These are phyloP conservation scores for Hylyphantes graminicola DNA, from an alignment of 1,140 invertebrate genomes.

Conservation along the genomic window DNA sequence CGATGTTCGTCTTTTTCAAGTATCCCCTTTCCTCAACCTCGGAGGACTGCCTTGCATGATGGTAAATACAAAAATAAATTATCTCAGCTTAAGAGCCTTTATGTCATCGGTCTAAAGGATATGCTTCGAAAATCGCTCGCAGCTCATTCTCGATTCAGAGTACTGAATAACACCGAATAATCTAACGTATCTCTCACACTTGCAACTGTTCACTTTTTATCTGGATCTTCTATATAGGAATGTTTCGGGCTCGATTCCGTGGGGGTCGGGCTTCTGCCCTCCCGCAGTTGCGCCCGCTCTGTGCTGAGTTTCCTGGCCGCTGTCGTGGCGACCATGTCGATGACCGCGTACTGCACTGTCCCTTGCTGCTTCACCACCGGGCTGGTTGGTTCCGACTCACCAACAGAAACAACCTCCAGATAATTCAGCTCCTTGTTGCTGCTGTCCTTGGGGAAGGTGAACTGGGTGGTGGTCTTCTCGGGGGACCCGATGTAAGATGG, in stretches of 20 bases:
- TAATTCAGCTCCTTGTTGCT: conserved; percentile 58
- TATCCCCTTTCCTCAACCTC: too few relatives aligned
- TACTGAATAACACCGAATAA: too few relatives aligned
- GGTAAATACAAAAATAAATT: too few relatives aligned
- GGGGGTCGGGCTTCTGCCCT: conserved; percentile 48
- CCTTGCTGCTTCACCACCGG: conserved; percentile 46
- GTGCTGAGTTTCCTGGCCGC: conserved; percentile 58
- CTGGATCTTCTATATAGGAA: conserved; percentile 21
- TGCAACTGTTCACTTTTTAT: conserved; percentile 40
- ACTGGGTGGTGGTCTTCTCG: conserved; percentile 46
- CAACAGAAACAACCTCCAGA: conserved; percentile 52
- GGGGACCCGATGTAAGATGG: conserved; percentile 57
- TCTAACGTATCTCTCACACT: too few relatives aligned
- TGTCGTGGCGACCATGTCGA: conserved; percentile 54
- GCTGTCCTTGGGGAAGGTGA: conserved; percentile 54
- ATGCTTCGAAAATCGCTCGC: too few relatives aligned
- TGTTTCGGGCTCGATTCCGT: conserved; percentile 54
- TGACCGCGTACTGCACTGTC: conserved; percentile 57
- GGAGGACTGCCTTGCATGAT: too few relatives aligned
- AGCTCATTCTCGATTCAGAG: too few relatives aligned
- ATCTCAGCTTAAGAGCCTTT: too few relatives aligned
- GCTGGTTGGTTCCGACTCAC: conserved; percentile 51
- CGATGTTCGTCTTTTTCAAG: too few relatives aligned
- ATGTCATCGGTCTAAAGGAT: too few relatives aligned
- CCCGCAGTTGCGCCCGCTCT: conserved; percentile 49